Percentiles rank a stretch among this genome's conserved stretches.
Evolutionary conservation across 1,140 invertebrate genomes (phyloP).

Genomic region (Acyrthosiphon pisum): DNA sequence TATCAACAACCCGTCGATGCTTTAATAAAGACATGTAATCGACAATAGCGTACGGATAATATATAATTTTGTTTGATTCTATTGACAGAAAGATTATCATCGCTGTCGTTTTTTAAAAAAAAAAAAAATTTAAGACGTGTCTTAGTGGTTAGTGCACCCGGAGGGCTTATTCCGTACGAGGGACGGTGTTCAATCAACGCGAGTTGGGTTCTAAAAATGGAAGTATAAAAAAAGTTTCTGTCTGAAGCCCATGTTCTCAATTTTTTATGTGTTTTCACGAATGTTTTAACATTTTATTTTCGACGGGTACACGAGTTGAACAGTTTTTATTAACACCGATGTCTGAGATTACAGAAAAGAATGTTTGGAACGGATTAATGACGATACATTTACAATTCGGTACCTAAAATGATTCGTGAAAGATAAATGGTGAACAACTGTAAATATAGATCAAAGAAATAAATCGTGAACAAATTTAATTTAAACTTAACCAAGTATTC

Average conservation of each 20-base stretch:
- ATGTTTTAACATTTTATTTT: conserved; percentile 6
- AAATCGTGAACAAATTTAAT: conserved; percentile 36
- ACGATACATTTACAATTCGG: neutral
- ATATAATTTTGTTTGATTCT: neutral
- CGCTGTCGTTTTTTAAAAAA: neutral
- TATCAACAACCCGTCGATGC: neutral
- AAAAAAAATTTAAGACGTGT: neutral
- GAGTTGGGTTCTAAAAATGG: conserved; percentile 24
- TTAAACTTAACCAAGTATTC: neutral
- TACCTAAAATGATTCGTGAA: neutral
- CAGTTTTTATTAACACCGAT: neutral
- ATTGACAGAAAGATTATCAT: neutral
- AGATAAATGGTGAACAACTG: conserved; percentile 21
- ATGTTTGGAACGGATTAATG: neutral
- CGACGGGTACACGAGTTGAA: neutral
- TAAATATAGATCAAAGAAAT: conserved; percentile 32
- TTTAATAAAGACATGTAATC: conserved; percentile 15
- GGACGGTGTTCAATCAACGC: neutral
- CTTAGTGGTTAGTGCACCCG: neutral
- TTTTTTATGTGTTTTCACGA: neutral
- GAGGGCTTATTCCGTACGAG: neutral
- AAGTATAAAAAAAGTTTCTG: neutral
- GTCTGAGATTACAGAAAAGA: neutral
- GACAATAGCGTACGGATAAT: neutral
- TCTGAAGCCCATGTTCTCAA: neutral